Evolutionary conservation across 2,888 invertebrate species (phyloP).

Genomic region (Lordiphosa fenestrarum): DNA sequence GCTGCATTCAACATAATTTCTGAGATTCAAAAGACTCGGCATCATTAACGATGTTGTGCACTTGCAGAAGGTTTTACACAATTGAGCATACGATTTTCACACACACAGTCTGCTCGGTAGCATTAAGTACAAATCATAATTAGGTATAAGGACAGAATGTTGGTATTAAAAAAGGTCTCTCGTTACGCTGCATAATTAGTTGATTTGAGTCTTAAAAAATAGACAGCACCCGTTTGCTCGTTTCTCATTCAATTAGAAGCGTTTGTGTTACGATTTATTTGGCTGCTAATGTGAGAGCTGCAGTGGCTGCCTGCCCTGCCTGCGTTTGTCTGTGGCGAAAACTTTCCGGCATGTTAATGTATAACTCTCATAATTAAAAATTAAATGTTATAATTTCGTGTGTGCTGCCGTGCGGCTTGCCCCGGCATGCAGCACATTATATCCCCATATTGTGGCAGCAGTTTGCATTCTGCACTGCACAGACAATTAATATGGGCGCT

Average conservation of each 20-base stretch:
- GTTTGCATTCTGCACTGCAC: slow-evolving; percentile 6
- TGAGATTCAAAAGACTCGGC: too few relatives aligned
- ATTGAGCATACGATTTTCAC: too few relatives aligned
- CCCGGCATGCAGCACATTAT: slow-evolving; percentile 27
- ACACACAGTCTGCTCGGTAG: too few relatives aligned
- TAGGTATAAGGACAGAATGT: too few relatives aligned
- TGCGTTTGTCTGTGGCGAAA: slow-evolving; percentile 45
- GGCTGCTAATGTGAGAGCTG: slow-evolving; percentile 47
- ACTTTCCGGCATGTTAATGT: slow-evolving; percentile 65
- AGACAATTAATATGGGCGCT: slow-evolving; percentile 32
- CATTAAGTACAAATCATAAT: too few relatives aligned
- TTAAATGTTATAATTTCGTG: slow-evolving; percentile 65
- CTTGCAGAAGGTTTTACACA: too few relatives aligned
- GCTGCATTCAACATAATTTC: too few relatives aligned
- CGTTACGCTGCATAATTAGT: not conserved
- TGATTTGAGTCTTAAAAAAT: not conserved
- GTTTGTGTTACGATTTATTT: slow-evolving; percentile 35
- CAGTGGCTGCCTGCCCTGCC: slow-evolving; percentile 18
- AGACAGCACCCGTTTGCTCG: not conserved
- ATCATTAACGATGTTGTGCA: too few relatives aligned
- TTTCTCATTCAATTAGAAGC: too few relatives aligned
- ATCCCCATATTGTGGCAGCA: slow-evolving; percentile 24
- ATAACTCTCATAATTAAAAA: slow-evolving; percentile 71
- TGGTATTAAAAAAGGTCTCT: too few relatives aligned
- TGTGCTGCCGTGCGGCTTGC: slow-evolving; percentile 53